These are phyloP conservation scores for Pelobates cultripes DNA, from an alignment of 2,797 vertebrate species.

Conservation along the genomic window DNA sequence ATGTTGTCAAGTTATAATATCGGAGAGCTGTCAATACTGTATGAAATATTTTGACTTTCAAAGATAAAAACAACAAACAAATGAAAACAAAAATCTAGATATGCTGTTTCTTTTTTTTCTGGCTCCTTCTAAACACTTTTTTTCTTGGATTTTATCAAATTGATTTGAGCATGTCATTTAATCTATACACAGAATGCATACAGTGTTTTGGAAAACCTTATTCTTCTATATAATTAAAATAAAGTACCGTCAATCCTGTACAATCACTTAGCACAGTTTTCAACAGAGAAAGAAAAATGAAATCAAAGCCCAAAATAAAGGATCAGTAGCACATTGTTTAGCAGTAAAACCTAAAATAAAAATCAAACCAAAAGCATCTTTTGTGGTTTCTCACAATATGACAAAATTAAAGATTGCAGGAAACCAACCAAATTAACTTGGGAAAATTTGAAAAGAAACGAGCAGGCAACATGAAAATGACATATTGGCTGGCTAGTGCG, in stretches of 20 bases:
- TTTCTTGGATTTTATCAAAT: conserved; percentile 47
- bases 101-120: conserved; percentile 11
- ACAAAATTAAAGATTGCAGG: conserved; percentile 86
- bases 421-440: conserved; percentile 85
- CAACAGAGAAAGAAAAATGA: conserved; percentile 22
- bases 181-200: conserved; percentile 57
- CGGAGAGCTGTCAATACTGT: conserved; percentile 21
- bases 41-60: conserved; percentile 37
- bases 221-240: conserved; percentile 42
- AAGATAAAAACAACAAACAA: background rate
- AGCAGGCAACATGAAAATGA: conserved; percentile 81
- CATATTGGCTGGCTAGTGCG: conserved; percentile 75
- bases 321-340: conserved; percentile 70
- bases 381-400: conserved; percentile 79
- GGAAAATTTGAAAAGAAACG: conserved; percentile 75
- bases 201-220: conserved; percentile 59
- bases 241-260: conserved; percentile 20
- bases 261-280: conserved; percentile 21
- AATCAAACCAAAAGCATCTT: conserved; percentile 71
- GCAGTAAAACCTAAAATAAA: conserved; percentile 74
- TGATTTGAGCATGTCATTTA: conserved; percentile 60
- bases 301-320: conserved; percentile 38
- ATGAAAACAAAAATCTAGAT: conserved; percentile 12
- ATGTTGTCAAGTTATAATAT: too few species aligned
- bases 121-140: background rate